These are phyloP conservation scores for Nemotelus pantherinus DNA, from an alignment of 2,888 invertebrate genomes.

Conservation along the genomic window DNA sequence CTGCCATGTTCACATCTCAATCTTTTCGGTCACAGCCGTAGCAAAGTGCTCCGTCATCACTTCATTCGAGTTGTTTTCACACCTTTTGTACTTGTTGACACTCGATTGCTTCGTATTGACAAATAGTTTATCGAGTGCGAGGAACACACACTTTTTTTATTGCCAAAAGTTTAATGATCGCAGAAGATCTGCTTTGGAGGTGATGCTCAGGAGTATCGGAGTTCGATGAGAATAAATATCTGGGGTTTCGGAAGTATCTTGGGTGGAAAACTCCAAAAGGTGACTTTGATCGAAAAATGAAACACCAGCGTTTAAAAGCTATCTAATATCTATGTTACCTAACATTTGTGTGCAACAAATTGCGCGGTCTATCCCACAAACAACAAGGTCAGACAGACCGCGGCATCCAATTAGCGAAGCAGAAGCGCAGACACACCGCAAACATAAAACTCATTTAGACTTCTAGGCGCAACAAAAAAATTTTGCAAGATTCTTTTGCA, in stretches of 20 bases:
- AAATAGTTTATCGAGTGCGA: conserved; percentile 30
- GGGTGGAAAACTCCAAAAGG: not conserved
- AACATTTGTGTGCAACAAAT: no score
- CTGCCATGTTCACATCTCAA: conserved; percentile 35
- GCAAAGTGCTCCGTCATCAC: conserved; percentile 37
- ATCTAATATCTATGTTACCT: no score
- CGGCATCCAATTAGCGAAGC: not conserved
- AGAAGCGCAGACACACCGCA: not conserved
- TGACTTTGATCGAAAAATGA: not conserved
- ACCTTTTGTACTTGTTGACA: conserved; percentile 38
- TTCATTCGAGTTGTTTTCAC: conserved; percentile 40
- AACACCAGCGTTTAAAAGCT: no score
- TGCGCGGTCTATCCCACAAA: no score
- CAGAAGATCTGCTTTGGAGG: conserved; percentile 8
- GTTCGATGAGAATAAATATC: conserved; percentile 3
- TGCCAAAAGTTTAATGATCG: conserved; percentile 43
- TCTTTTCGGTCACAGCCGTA: conserved; percentile 15
- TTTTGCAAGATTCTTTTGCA: not conserved
- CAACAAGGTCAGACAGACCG: no score
- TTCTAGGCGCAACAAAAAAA: conserved; percentile 1
- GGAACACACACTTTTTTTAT: conserved; percentile 22
- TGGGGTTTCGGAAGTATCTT: not conserved
- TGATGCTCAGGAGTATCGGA: not conserved
- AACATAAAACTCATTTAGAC: conserved; percentile 3
- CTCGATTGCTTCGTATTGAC: conserved; percentile 39